A percentile compares a stretch with the other conserved stretches of the same genome.
Evolutionary conservation across 2,888 invertebrate genomes (phyloP).

Genomic region (Zaprionus obscuricornis): DNA sequence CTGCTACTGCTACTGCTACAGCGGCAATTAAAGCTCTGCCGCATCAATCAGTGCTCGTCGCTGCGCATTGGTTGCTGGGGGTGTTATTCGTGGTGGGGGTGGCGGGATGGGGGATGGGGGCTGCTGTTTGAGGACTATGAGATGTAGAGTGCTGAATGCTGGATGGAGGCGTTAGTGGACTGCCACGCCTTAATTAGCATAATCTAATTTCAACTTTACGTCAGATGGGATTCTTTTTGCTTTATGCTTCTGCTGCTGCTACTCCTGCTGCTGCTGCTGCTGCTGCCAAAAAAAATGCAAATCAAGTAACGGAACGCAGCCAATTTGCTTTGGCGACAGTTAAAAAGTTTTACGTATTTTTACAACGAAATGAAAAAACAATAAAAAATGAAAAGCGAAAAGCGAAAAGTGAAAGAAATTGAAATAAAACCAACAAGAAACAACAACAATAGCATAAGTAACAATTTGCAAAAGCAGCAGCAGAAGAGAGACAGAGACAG

Average conservation of each 20-base stretch:
- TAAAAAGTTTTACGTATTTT: slow-evolving; percentile 73
- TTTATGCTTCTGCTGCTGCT: slow-evolving; percentile 27
- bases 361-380: slow-evolving; percentile 75
- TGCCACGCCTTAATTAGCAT: slow-evolving; percentile 78
- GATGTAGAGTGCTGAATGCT: no score
- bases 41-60: slow-evolving; percentile 71
- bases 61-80: not conserved
- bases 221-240: slow-evolving; percentile 24
- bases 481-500: no score
- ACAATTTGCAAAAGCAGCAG: no score
- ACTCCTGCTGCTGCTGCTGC: slow-evolving; percentile 4
- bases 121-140: no score
- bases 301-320: slow-evolving; percentile 48
- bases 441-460: slow-evolving; percentile 18
- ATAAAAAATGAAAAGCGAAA: slow-evolving; percentile 57
- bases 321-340: slow-evolving; percentile 52
- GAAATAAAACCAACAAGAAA: slow-evolving; percentile 23
- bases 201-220: slow-evolving; percentile 80
- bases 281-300: slow-evolving; percentile 62
- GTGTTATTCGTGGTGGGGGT: not conserved
- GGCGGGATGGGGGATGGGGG: not conserved
- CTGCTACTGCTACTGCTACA: no score
- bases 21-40: slow-evolving; percentile 59
- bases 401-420: slow-evolving; percentile 21
- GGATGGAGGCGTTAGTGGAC: no score